A percentile compares a stretch with the other conserved stretches of the same genome.
These are phyloP conservation scores for Synergus itoensis DNA, from an alignment of 2,888 invertebrate genomes.

Conservation along the genomic window DNA sequence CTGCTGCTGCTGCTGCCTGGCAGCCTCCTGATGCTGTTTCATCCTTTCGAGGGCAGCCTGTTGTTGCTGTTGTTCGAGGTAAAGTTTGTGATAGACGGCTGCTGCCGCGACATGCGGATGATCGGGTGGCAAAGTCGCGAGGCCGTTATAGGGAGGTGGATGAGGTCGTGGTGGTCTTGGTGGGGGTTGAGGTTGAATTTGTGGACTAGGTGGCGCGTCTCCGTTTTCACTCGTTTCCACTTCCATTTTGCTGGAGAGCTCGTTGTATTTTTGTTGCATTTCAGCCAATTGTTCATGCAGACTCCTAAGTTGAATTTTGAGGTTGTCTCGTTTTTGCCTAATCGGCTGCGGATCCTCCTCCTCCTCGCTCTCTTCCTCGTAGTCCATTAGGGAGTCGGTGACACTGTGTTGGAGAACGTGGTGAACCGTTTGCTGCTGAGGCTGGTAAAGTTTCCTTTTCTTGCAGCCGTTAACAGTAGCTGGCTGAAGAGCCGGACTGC, in stretches of 20 bases:
- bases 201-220: conserved; percentile 77
- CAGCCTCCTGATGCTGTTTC: conserved; percentile 79
- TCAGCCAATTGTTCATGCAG: conserved; percentile 94
- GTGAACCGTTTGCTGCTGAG: conserved; percentile 91
- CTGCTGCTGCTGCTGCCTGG: conserved; percentile 79
- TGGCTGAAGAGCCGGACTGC: conserved; percentile 87
- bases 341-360: conserved; percentile 88
- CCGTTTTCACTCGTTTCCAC: conserved; percentile 80
- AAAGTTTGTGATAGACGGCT: conserved; percentile 79
- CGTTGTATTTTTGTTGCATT: conserved; percentile 95
- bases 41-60: conserved; percentile 77
- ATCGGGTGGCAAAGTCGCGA: conserved; percentile 81
- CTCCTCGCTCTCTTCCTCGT: conserved; percentile 88
- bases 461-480: conserved; percentile 93
- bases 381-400: conserved; percentile 81
- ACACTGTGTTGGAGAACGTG: conserved; percentile 81
- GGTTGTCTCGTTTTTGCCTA: conserved; percentile 89
- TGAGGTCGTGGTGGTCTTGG: conserved; percentile 77
- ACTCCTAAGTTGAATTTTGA: conserved; percentile 90
- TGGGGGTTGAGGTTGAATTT: conserved; percentile 78
- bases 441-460: conserved; percentile 96
- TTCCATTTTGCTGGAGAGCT: conserved; percentile 92
- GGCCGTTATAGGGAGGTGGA: conserved; percentile 81
- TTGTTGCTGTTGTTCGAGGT: conserved; percentile 80
- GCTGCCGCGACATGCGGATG: conserved; percentile 79